These are phyloP conservation scores for Apomyelois bistriatella DNA, from an alignment of 2,888 invertebrate genomes.

Conservation along the genomic window DNA sequence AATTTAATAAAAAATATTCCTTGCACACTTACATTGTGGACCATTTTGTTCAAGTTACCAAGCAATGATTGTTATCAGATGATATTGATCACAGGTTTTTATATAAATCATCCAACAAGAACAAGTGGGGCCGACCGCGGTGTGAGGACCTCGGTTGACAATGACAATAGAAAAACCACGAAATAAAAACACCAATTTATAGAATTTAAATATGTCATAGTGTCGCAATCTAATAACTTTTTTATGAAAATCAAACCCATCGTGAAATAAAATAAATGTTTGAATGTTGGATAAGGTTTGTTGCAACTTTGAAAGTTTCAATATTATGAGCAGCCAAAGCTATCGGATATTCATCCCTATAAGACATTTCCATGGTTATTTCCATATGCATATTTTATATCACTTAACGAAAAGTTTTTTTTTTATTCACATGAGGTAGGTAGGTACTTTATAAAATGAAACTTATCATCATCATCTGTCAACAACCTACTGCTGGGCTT, in stretches of 20 bases:
- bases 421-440: too few relatives aligned
- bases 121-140: constrained; percentile 63
- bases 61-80: constrained; percentile 58
- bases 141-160: constrained; percentile 53
- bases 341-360: too few relatives aligned
- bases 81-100: constrained; percentile 54
- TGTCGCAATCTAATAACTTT: constrained; percentile 39
- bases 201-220: constrained; percentile 61
- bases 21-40: constrained; percentile 60
- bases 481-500: too few relatives aligned
- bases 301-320: too few relatives aligned
- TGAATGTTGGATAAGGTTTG: too few relatives aligned
- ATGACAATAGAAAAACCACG: constrained; percentile 60
- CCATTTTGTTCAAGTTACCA: constrained; percentile 56
- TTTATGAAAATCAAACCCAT: constrained; percentile 19
- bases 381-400: too few relatives aligned
- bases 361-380: too few relatives aligned
- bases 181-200: constrained; percentile 50
- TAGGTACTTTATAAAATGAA: too few relatives aligned
- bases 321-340: too few relatives aligned
- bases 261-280: too few relatives aligned
- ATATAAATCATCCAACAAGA: constrained; percentile 54
- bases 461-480: too few relatives aligned
- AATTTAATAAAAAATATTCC: not conserved
- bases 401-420: too few relatives aligned